Percentiles rank a stretch among this genome's conserved stretches.
Evolutionary conservation across 2,113 vertebrate genomes (phyloP).

Genomic region (Thamnaconus septentrionalis): DNA sequence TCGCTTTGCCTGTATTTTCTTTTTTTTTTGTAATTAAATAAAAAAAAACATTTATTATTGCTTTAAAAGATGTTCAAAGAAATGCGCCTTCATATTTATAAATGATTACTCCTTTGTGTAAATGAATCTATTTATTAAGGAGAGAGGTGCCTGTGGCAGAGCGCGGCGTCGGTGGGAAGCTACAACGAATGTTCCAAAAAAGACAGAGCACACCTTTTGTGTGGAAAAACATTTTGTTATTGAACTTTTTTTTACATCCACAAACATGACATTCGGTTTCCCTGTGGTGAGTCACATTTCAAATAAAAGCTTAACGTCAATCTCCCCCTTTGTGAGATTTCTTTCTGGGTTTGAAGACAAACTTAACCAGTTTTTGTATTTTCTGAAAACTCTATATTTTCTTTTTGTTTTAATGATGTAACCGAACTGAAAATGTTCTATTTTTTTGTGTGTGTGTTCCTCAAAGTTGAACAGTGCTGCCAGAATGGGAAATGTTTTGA

Average conservation of each 20-base stretch:
- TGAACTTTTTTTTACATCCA: slow-evolving; percentile 78
- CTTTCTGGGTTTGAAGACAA: too few relatives aligned
- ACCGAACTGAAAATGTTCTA: too few relatives aligned
- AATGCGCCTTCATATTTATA: slow-evolving; percentile 77
- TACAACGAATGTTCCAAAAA: slow-evolving; percentile 62
- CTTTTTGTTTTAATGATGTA: too few relatives aligned
- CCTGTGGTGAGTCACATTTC: slow-evolving; percentile 79
- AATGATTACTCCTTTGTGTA: slow-evolving; percentile 66
- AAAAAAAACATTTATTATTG: slow-evolving; percentile 72
- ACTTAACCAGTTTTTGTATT: too few relatives aligned
- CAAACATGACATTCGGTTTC: slow-evolving; percentile 75
- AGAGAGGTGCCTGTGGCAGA: slow-evolving; percentile 65
- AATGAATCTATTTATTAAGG: slow-evolving; percentile 78
- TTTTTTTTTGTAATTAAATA: slow-evolving; percentile 58
- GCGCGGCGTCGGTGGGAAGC: slow-evolving; percentile 51
- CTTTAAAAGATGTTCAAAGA: slow-evolving; percentile 64
- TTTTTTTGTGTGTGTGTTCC: too few relatives aligned
- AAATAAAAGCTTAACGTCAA: slow-evolving; percentile 69
- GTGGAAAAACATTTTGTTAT: slow-evolving; percentile 74
- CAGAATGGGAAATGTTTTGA: too few relatives aligned
- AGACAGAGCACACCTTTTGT: slow-evolving; percentile 72
- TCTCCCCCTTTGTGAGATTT: not conserved
- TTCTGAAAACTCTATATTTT: too few relatives aligned
- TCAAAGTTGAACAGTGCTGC: too few relatives aligned
- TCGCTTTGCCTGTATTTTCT: slow-evolving; percentile 69